Percentiles rank a stretch among this genome's conserved stretches.
phyloP scores from a whole-genome alignment of 1,140 invertebrate species.

The Drosophila triauraria region DNA sequence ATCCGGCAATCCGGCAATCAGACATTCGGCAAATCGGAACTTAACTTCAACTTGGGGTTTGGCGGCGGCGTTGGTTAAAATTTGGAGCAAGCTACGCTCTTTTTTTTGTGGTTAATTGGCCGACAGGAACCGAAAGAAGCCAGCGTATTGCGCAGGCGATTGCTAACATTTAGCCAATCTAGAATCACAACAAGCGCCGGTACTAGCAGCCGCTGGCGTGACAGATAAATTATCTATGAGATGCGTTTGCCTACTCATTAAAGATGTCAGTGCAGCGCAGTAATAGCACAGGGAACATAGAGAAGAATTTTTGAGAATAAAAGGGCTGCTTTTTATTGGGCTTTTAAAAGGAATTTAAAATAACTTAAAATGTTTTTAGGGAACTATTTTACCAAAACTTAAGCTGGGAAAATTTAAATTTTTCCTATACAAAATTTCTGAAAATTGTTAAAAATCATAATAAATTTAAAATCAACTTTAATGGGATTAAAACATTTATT shows the following conservation, averaged over 20 bases:
- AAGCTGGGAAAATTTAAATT: no score
- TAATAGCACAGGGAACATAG: conserved; percentile 8
- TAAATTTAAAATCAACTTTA: no score
- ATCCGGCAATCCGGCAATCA: conserved; percentile 45
- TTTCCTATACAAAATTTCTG: no score
- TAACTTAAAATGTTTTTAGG: background rate
- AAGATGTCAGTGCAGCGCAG: conserved; percentile 54
- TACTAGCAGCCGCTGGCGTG: conserved; percentile 18
- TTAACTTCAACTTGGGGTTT: conserved; percentile 61
- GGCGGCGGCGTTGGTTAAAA: conserved; percentile 29
- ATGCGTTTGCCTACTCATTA: conserved; percentile 70
- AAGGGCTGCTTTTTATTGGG: background rate
- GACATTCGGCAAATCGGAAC: conserved; percentile 59
- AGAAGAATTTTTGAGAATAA: background rate
- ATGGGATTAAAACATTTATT: no score
- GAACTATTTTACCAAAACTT: no score
- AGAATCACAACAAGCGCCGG: conserved; percentile 18
- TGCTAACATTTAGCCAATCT: conserved; percentile 13
- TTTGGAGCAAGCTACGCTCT: conserved; percentile 37
- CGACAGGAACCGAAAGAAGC: conserved; percentile 41
- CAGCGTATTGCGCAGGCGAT: conserved; percentile 28
- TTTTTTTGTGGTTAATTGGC: conserved; percentile 45
- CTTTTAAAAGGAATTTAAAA: background rate
- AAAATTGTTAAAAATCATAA: no score
- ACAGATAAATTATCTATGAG: conserved; percentile 63